Percentiles rank a stretch among this genome's conserved stretches.
phyloP scores from a whole-genome alignment of 2,113 vertebrate genomes.

The Coryphaenoides rupestris region DNA sequence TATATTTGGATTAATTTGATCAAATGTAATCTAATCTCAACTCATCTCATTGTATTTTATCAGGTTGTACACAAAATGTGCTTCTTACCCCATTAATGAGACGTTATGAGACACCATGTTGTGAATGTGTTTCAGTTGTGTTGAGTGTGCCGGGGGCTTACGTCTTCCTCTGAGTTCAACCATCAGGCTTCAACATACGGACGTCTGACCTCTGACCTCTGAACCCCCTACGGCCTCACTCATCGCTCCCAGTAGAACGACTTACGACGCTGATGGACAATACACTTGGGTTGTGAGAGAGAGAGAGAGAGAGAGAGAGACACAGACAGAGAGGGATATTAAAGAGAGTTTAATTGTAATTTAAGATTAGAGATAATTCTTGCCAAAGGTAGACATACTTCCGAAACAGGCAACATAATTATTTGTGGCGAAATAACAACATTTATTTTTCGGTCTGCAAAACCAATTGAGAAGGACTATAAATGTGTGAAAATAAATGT shows the following conservation, averaged over 20 bases:
- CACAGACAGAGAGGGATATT: no score
- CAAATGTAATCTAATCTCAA: background rate
- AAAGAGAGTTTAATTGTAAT: no score
- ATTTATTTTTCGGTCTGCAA: no score
- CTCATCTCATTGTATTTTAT: background rate
- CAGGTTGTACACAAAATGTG: background rate
- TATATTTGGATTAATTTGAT: background rate
- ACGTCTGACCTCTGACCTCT: constrained; percentile 44
- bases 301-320: no score
- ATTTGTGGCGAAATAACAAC: no score
- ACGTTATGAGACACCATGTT: background rate
- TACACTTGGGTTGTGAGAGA: background rate
- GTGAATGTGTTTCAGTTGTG: constrained; percentile 36
- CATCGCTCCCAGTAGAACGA: constrained; percentile 31
- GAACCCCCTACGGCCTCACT: constrained; percentile 19
- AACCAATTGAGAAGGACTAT: no score
- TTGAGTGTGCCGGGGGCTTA: constrained; percentile 55
- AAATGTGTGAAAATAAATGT: no score
- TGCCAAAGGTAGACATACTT: no score
- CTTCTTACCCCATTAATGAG: constrained; percentile 5
- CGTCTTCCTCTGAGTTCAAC: constrained; percentile 37
- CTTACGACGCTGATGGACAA: constrained; percentile 30
- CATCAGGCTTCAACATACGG: constrained; percentile 38
- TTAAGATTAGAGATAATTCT: no score
- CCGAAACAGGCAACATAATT: no score